phyloP scores from a whole-genome alignment of 2,888 invertebrate genomes.

The Ennomos erosarius region DNA sequence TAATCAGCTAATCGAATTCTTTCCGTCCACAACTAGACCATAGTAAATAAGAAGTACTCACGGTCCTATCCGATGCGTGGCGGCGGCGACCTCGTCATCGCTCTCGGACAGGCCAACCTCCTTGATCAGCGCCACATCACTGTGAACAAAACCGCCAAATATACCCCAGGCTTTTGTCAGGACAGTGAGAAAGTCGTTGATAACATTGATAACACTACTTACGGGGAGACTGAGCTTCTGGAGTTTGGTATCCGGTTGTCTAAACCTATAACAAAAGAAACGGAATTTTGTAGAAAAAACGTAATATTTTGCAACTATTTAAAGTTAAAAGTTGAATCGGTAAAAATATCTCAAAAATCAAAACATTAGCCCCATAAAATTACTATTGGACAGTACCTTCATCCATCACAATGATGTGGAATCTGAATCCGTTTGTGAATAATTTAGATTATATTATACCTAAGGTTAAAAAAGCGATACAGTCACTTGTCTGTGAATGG shows the following conservation, averaged over 20 bases:
- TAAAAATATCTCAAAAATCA: too few relatives aligned
- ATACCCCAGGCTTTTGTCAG: constrained; percentile 1
- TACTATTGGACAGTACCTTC: too few relatives aligned
- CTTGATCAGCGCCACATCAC: constrained; percentile 76
- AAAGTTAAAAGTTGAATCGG: too few relatives aligned
- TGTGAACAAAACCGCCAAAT: constrained; percentile 47
- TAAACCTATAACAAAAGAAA: constrained; percentile 69
- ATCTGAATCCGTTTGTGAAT: too few relatives aligned
- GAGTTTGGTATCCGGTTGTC: constrained; percentile 83
- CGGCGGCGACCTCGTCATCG: constrained; percentile 87
- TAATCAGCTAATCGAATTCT: too few relatives aligned
- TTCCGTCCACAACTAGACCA: too few relatives aligned
- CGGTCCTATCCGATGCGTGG: constrained; percentile 73
- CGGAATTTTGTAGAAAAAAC: constrained; percentile 17
- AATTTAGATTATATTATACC: too few relatives aligned
- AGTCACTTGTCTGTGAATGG: too few relatives aligned
- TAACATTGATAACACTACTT: constrained; percentile 63
- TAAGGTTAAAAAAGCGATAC: too few relatives aligned
- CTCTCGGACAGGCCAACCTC: constrained; percentile 92
- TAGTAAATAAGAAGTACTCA: constrained; percentile 52
- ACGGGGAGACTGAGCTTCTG: constrained; percentile 77
- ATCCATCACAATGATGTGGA: too few relatives aligned
- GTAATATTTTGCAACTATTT: background rate
- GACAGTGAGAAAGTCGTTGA: background rate
- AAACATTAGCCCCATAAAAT: too few relatives aligned